These are phyloP conservation scores for Eurystomus glaucurus DNA, from an alignment of 2,797 vertebrate genomes.

Conservation along the genomic window DNA sequence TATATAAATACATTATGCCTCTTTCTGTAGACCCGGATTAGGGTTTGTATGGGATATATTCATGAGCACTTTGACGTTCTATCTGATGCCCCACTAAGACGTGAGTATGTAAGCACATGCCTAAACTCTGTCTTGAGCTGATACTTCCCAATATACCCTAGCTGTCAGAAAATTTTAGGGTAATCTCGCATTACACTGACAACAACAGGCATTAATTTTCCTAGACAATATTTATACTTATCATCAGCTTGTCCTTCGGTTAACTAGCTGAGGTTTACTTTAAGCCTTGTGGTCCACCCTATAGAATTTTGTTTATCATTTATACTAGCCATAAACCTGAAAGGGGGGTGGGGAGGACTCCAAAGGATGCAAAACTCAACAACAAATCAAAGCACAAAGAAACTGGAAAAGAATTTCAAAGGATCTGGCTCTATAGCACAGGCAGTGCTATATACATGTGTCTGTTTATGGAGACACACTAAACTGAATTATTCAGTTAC, in stretches of 20 bases:
- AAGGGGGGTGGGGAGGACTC: background rate
- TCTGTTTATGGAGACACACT: constrained; percentile 70
- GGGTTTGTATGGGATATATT: background rate
- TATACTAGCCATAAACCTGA: constrained; percentile 3
- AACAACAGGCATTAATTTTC: constrained; percentile 72
- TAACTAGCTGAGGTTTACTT: constrained; percentile 66
- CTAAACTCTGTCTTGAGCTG: background rate
- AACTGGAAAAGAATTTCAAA: constrained; percentile 57
- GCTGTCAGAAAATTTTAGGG: constrained; percentile 2
- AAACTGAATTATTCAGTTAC: constrained; percentile 68
- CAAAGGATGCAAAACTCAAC: background rate
- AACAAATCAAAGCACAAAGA: constrained; percentile 39
- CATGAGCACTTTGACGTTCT: background rate
- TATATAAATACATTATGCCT: background rate
- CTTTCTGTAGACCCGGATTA: background rate
- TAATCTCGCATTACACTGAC: constrained; percentile 64
- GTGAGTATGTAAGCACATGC: background rate
- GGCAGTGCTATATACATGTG: constrained; percentile 38
- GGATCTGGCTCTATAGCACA: constrained; percentile 49
- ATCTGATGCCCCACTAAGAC: background rate
- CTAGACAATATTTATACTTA: constrained; percentile 56
- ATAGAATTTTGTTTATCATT: constrained; percentile 52
- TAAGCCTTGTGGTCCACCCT: constrained; percentile 41
- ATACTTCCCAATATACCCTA: background rate
- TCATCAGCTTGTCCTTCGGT: constrained; percentile 46